These are phyloP conservation scores for Epistrophe grossulariae DNA, from an alignment of 2,888 invertebrate genomes.

Conservation along the genomic window DNA sequence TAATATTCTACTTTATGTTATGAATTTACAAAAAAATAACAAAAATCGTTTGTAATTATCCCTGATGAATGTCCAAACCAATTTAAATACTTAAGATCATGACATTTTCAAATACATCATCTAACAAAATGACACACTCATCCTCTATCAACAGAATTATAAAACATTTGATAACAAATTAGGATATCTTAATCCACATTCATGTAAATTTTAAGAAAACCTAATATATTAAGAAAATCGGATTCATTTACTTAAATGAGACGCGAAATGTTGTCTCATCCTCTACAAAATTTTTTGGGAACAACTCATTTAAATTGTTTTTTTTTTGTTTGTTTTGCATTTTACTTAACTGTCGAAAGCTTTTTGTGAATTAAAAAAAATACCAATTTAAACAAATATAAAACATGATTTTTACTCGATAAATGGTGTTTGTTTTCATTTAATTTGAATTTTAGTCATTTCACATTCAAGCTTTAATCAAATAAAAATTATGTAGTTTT, in stretches of 20 bases:
- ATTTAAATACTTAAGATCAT: conserved; percentile 60
- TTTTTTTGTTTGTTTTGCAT: conserved; percentile 43
- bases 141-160: conserved; percentile 28
- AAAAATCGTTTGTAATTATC: conserved; percentile 34
- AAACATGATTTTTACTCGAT: conserved; percentile 67
- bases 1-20: conserved; percentile 29
- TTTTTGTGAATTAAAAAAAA: conserved; percentile 64
- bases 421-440: neutral
- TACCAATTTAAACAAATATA: conserved; percentile 46
- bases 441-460: neutral
- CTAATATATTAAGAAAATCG: conserved; percentile 36
- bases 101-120: conserved; percentile 20
- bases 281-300: conserved; percentile 33
- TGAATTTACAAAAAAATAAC: conserved; percentile 4
- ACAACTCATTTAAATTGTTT: conserved; percentile 18
- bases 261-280: conserved; percentile 15
- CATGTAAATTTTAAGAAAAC: conserved; percentile 57
- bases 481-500: neutral
- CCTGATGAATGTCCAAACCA: conserved; percentile 49
- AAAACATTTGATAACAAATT: conserved; percentile 16
- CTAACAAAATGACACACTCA: conserved; percentile 33
- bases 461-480: neutral
- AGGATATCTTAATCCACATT: conserved; percentile 4
- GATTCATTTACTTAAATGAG: conserved; percentile 20
- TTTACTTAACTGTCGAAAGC: conserved; percentile 57